Evolutionary conservation across 2,888 invertebrate genomes (phyloP), one percentile per base, ranked within the genome.

Genomic region (Dasysyrphus albostriatus): DNA sequence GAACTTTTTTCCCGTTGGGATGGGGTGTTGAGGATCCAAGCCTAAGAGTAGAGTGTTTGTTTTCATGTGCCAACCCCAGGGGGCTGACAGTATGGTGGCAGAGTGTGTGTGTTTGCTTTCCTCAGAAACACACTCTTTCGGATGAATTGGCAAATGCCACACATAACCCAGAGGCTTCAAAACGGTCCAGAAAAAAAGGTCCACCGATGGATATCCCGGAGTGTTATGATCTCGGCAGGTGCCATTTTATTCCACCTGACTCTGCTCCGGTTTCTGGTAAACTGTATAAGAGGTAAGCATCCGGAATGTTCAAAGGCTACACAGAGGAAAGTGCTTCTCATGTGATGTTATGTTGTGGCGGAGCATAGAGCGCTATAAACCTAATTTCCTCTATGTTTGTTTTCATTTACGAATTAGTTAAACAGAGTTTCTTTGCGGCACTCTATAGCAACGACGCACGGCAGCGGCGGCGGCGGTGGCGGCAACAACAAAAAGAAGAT

Each of bases 401-500:
- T 88, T 87, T 88, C 82, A 87, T 88, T 88, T 88, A 88, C 73
- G 83, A 88, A 88, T 87, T 83, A 87, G 88, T 88, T 83, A 81
- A 87, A 83, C 88, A 88, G 79, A 78, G 77, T 88, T 83, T 73
- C 75, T 83, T 83, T 75, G 76, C 69, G 67, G 49, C 67, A 65
- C 58, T 12, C n/a, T n/a, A n/a, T n/a, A 47, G 34, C 4, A 24
- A 0, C 59, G 5, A 37, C 34, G 16, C 37, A 29, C 58, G 16
- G 8, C 49, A n/a, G n/a, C n/a, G n/a, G n/a, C n/a, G n/a, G n/a
- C n/a, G n/a, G n/a, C n/a, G n/a, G 7, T 59, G 39, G 69, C 77
- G 59, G 69, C 47, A 49, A 77, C 77, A 69, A 77, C 59, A 77
- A 47, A 51, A 77, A 47, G 59, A 69, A 47, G 58, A 70, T 42